These are phyloP conservation scores for Lerema accius DNA, from an alignment of 1,140 invertebrate genomes.

Conservation along the genomic window DNA sequence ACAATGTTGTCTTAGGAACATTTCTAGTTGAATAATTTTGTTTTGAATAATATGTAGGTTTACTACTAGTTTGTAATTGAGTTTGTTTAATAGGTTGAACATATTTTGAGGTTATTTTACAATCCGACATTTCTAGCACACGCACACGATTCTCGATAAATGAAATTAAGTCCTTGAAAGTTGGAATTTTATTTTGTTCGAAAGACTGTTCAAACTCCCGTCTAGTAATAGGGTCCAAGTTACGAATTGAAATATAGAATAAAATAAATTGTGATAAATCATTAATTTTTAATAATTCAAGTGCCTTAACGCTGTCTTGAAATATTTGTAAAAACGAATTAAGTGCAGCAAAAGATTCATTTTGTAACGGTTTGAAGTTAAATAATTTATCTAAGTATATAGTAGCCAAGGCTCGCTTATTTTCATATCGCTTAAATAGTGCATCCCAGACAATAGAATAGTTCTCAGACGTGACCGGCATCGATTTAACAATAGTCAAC, in stretches of 20 bases:
- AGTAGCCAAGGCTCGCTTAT: constrained; percentile 7
- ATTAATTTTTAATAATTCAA: constrained; percentile 4
- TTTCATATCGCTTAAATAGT: constrained; percentile 15
- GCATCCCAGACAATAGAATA: constrained; percentile 13
- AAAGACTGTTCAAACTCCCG: neutral
- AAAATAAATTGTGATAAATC: constrained; percentile 3
- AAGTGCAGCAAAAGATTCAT: constrained; percentile 12
- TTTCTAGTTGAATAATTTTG: neutral
- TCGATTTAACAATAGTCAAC: neutral
- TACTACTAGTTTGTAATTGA: neutral
- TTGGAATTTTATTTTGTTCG: neutral
- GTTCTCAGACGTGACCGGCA: constrained; percentile 15
- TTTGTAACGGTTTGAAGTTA: constrained; percentile 20
- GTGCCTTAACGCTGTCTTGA: constrained; percentile 21
- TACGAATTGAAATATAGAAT: neutral
- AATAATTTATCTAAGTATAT: constrained; percentile 25
- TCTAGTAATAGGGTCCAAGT: neutral
- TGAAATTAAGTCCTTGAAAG: neutral
- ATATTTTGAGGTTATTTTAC: neutral
- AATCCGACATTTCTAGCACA: neutral
- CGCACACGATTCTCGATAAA: neutral
- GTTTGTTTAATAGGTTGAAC: neutral
- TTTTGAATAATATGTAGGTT: neutral
- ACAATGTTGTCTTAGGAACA: neutral
- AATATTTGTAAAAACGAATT: constrained; percentile 22